phyloP scores from a whole-genome alignment of 1,140 invertebrate genomes.

The Pseudoatta argentina region DNA sequence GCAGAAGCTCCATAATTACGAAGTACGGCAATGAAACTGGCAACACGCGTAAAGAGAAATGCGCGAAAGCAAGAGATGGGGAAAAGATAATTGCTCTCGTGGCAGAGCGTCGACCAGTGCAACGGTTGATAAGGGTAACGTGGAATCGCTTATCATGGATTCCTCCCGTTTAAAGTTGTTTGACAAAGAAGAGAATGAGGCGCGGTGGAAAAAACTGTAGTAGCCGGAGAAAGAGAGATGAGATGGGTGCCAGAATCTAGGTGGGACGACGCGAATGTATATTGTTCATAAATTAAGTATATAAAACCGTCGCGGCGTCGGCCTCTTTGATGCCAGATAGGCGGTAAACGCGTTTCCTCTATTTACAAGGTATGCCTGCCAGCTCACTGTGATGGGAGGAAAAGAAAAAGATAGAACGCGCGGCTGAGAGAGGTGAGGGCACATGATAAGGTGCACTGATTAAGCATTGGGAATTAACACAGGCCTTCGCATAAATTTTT shows the following conservation, averaged over 20 bases:
- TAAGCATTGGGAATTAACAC: slow-evolving; percentile 78
- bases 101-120: slow-evolving; percentile 58
- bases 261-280: slow-evolving; percentile 76
- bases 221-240: not conserved
- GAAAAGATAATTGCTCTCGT: slow-evolving; percentile 58
- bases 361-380: slow-evolving; percentile 77
- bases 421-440: slow-evolving; percentile 15
- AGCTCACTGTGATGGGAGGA: slow-evolving; percentile 34
- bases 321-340: slow-evolving; percentile 82
- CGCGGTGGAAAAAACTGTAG: not conserved
- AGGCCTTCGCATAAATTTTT: slow-evolving; percentile 69
- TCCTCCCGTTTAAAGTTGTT: slow-evolving; percentile 52
- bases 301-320: slow-evolving; percentile 82
- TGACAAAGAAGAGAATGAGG: not conserved
- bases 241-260: slow-evolving; percentile 79
- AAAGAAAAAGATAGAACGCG: slow-evolving; percentile 19
- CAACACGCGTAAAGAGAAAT: slow-evolving; percentile 64
- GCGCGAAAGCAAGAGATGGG: slow-evolving; percentile 30
- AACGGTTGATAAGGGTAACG: slow-evolving; percentile 64
- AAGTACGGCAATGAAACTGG: slow-evolving; percentile 62
- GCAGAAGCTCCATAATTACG: slow-evolving; percentile 50
- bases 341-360: slow-evolving; percentile 77
- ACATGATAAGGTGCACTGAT: slow-evolving; percentile 78
- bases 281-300: slow-evolving; percentile 84
- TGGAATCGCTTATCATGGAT: slow-evolving; percentile 66